Evolutionary conservation across 2,797 vertebrate genomes (phyloP).

Genomic region (Acropternis orthonyx): DNA sequence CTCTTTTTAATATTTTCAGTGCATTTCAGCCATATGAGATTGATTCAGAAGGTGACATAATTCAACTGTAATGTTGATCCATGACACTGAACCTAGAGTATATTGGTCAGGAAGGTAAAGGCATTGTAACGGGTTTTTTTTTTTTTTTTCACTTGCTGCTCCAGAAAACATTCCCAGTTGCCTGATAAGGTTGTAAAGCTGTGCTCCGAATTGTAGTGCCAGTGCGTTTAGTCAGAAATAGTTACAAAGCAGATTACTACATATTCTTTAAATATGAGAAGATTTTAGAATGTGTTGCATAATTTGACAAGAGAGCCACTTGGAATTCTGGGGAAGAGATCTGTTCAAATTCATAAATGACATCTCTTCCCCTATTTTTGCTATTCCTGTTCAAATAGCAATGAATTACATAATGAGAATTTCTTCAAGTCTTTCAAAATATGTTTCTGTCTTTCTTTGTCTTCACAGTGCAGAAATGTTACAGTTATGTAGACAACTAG

Average conservation of each 20-base stretch:
- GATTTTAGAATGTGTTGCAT: background rate
- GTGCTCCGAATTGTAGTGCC: background rate
- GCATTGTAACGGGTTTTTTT: background rate
- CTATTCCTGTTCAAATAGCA: background rate
- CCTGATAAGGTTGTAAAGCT: background rate
- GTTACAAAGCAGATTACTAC: background rate
- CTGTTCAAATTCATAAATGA: background rate
- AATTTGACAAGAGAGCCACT: background rate
- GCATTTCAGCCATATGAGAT: background rate
- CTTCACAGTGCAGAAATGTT: background rate
- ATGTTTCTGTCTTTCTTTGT: background rate
- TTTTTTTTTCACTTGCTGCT: background rate
- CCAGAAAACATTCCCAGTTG: background rate
- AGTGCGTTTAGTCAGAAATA: background rate
- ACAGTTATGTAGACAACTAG: background rate
- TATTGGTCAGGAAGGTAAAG: background rate
- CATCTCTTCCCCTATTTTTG: background rate
- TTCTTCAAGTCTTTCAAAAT: background rate
- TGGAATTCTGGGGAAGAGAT: background rate
- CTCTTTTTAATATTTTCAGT: slow-evolving; percentile 3
- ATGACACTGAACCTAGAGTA: background rate
- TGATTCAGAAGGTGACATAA: background rate
- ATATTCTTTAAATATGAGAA: background rate
- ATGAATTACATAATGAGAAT: background rate
- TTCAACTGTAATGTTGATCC: background rate